Conservation (phyloP, 2,113 vertebrate species). For the Amphiprion ocellaris region DNA sequence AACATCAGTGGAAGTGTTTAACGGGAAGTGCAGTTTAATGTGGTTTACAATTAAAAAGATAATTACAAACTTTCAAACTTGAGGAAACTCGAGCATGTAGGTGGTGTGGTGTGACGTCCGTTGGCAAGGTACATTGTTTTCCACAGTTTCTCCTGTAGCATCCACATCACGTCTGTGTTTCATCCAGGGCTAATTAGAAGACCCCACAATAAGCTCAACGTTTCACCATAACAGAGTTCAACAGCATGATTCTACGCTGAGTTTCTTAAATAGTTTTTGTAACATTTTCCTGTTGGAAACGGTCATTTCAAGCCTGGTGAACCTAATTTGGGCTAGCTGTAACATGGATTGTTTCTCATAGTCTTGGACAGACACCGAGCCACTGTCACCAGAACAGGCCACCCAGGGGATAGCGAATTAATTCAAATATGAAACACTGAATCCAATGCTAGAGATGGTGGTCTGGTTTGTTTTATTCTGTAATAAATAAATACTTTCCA, state of each 20-base stretch:
- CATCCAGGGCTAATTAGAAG: slow-evolving; percentile 73
- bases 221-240: slow-evolving; percentile 66
- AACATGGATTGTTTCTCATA: slow-evolving; percentile 44
- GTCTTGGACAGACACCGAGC: slow-evolving; percentile 20
- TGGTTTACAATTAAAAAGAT: slow-evolving; percentile 74
- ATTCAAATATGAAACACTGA: slow-evolving; percentile 6
- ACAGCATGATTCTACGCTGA: slow-evolving; percentile 55
- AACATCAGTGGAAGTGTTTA: slow-evolving; percentile 66
- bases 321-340: slow-evolving; percentile 61
- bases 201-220: slow-evolving; percentile 71
- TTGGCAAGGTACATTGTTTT: slow-evolving; percentile 79
- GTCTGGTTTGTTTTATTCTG: slow-evolving; percentile 29
- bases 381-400: slow-evolving; percentile 30
- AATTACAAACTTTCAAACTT: slow-evolving; percentile 74
- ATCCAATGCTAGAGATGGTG: slow-evolving; percentile 16
- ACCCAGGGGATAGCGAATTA: slow-evolving; percentile 26
- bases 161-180: slow-evolving; percentile 74
- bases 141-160: slow-evolving; percentile 76
- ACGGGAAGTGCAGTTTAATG: slow-evolving; percentile 63
- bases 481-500: slow-evolving; percentile 45
- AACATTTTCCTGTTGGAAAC: slow-evolving; percentile 60
- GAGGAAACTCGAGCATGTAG: slow-evolving; percentile 71
- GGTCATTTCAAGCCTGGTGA: slow-evolving; percentile 52
- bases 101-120: slow-evolving; percentile 71
- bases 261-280: slow-evolving; percentile 60